Percentiles rank a stretch among this genome's conserved stretches.
Conservation (phyloP, 2,797 vertebrate species). For the Bryconaethiops microstoma region DNA sequence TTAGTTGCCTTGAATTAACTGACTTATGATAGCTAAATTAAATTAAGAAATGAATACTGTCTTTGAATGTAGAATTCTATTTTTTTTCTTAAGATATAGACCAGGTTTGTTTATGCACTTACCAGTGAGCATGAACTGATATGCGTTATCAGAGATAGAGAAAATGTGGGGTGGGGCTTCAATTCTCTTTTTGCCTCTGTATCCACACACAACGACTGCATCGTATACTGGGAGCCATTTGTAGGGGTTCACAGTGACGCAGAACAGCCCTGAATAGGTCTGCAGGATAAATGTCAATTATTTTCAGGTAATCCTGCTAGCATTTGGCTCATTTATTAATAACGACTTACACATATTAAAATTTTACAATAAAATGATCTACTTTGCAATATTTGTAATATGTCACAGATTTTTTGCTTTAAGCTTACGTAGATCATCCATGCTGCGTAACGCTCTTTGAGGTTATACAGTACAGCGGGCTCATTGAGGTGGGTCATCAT, state of each 20-base stretch:
- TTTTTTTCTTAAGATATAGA: too few relatives aligned
- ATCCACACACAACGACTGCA: constrained; percentile 77
- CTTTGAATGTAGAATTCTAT: not conserved
- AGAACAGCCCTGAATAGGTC: constrained; percentile 92
- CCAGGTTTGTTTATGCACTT: too few relatives aligned
- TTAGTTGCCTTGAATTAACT: not conserved
- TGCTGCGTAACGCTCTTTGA: constrained; percentile 91
- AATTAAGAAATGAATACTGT: not conserved
- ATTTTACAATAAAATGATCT: too few relatives aligned
- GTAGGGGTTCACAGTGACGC: constrained; percentile 91
- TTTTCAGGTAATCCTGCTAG: too few relatives aligned
- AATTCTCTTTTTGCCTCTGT: constrained; percentile 90
- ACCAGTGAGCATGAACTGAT: constrained; percentile 93
- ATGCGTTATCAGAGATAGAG: constrained; percentile 93
- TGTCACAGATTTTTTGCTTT: too few relatives aligned
- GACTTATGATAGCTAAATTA: not conserved
- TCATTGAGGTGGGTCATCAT: constrained; percentile 92
- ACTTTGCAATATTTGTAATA: too few relatives aligned
- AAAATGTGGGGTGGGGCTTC: constrained; percentile 94
- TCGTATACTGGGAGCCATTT: constrained; percentile 92
- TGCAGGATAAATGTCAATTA: constrained; percentile 54
- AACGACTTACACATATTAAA: too few relatives aligned
- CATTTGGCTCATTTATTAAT: constrained; percentile 23
- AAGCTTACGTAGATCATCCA: constrained; percentile 92
- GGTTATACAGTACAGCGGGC: constrained; percentile 88